Percentiles rank a stretch among this genome's conserved stretches.
These are phyloP conservation scores for Polypterus senegalus DNA, from an alignment of 2,113 vertebrate species.

Conservation along the genomic window DNA sequence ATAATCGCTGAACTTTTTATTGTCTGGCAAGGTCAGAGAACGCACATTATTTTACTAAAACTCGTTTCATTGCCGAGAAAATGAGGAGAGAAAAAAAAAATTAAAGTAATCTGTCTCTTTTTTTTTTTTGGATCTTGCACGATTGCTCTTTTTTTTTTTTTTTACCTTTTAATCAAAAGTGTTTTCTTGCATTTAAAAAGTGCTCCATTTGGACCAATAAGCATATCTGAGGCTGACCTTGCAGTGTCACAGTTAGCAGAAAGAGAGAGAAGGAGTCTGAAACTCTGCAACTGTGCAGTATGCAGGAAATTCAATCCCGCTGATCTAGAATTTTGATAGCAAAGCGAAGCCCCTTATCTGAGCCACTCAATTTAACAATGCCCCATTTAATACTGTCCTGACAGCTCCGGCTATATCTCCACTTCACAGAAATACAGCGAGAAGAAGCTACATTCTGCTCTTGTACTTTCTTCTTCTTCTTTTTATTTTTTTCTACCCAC, in stretches of 20 bases:
- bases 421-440: constrained; percentile 48
- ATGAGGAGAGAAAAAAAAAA: too few species aligned
- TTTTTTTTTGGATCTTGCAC: constrained; percentile 21
- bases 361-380: constrained; percentile 70
- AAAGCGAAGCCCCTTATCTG: constrained; percentile 64
- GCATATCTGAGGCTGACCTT: constrained; percentile 58
- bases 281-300: constrained; percentile 58
- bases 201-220: constrained; percentile 36
- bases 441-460: constrained; percentile 30
- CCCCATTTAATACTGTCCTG: constrained; percentile 65
- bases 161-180: constrained; percentile 34
- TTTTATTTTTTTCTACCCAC: too few species aligned
- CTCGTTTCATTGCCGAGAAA: too few species aligned
- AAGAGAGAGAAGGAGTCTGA: constrained; percentile 41
- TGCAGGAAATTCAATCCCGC: constrained; percentile 78
- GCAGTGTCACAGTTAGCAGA: constrained; percentile 50
- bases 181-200: constrained; percentile 41
- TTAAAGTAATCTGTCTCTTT: too few species aligned
- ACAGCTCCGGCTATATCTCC: constrained; percentile 54
- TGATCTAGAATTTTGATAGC: constrained; percentile 75
- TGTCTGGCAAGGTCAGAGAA: too few species aligned
- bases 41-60: too few species aligned
- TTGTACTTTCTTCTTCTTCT: constrained; percentile 28
- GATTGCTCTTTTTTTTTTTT: constrained; percentile 32
- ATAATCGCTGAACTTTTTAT: too few species aligned